Evolutionary conservation across 1,140 invertebrate genomes (phyloP).

Genomic region (Dryas iulia): DNA sequence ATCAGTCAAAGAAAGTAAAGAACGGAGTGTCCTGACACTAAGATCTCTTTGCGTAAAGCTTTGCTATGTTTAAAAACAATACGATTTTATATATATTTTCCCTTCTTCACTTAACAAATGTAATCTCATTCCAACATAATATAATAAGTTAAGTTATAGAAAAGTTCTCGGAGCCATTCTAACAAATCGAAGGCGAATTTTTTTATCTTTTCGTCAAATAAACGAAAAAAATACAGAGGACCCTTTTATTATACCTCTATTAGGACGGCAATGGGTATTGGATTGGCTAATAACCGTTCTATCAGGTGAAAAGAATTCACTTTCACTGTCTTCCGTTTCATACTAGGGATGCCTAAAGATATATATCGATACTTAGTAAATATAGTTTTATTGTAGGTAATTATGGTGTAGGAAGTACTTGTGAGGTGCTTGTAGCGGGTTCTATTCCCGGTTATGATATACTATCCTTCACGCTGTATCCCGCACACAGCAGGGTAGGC

Average conservation of each 20-base stretch:
- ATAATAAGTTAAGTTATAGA: not conserved
- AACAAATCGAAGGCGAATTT: slow-evolving; percentile 76
- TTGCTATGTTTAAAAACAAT: not conserved
- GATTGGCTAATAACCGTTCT: slow-evolving; percentile 79
- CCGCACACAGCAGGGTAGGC: too few species aligned
- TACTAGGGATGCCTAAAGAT: slow-evolving; percentile 12
- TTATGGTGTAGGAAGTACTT: too few species aligned
- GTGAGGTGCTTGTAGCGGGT: too few species aligned
- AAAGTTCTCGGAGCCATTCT: not conserved
- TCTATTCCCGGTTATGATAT: too few species aligned
- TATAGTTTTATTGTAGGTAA: not conserved
- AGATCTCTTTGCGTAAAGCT: too few species aligned
- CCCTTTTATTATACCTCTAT: slow-evolving; percentile 77
- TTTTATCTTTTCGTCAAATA: slow-evolving; percentile 66
- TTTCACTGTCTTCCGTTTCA: slow-evolving; percentile 48
- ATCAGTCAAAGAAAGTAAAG: too few species aligned
- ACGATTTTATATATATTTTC: not conserved
- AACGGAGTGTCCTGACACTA: too few species aligned
- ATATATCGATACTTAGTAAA: not conserved
- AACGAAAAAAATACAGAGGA: slow-evolving; percentile 65
- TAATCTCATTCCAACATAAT: slow-evolving; percentile 5
- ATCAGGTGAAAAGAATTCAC: slow-evolving; percentile 79
- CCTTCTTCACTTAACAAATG: not conserved
- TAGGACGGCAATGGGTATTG: slow-evolving; percentile 74
- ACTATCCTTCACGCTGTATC: too few species aligned